These are phyloP conservation scores for Corvus hawaiiensis DNA, from an alignment of 2,113 vertebrate genomes.

Conservation along the genomic window DNA sequence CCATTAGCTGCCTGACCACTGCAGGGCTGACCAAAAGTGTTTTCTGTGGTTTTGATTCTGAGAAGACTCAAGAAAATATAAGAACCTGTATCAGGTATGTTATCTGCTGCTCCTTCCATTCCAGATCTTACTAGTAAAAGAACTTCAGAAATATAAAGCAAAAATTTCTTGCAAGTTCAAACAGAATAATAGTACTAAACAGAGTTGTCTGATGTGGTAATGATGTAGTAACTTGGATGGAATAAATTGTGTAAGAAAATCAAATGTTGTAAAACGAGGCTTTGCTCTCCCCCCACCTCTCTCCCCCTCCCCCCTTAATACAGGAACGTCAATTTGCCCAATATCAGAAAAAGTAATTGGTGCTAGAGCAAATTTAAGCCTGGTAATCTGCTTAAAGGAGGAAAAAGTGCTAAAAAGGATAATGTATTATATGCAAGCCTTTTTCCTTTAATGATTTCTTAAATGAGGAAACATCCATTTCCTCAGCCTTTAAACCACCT, in stretches of 20 bases:
- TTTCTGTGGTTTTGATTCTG: not conserved
- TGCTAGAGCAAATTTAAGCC: not conserved
- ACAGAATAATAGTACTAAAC: not conserved
- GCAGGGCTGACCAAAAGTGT: not conserved
- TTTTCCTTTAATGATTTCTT: not conserved
- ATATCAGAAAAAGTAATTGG: not conserved
- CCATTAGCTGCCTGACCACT: not conserved
- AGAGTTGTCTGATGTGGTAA: not conserved
- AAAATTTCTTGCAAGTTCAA: not conserved
- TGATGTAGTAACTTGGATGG: not conserved
- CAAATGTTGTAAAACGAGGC: not conserved
- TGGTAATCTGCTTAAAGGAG: not conserved
- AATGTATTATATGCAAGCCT: not conserved
- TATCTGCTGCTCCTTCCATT: not conserved
- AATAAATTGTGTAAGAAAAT: not conserved
- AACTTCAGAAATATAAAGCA: not conserved
- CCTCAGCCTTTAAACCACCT: not conserved
- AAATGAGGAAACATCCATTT: not conserved
- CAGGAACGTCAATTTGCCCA: not conserved
- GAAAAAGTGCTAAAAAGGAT: not conserved
- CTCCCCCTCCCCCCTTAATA: rapidly evolving
- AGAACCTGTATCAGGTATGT: not conserved
- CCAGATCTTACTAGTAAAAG: not conserved
- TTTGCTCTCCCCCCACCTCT: not conserved
- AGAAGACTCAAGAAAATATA: not conserved